Conservation (phyloP, 2,797 vertebrate genomes). For the Anas bernieri region DNA sequence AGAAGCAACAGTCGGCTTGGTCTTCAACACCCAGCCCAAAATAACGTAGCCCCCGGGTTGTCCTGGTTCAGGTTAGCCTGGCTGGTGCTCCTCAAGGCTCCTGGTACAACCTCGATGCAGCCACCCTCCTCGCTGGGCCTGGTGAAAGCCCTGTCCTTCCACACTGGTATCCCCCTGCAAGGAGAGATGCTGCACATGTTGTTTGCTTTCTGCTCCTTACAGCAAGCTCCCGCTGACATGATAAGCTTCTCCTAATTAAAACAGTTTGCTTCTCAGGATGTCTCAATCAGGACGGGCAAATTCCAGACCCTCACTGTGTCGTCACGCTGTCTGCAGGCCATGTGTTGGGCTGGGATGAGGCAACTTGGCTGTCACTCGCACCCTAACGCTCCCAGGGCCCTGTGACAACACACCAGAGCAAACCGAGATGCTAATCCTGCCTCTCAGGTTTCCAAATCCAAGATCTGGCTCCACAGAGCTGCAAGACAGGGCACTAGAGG, state of each 20-base stretch:
- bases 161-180: not conserved
- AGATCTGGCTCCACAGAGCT: not conserved
- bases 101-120: not conserved
- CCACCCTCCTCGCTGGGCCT: not conserved
- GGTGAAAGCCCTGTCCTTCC: not conserved
- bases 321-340: not conserved
- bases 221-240: not conserved
- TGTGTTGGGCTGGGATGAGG: fast-evolving
- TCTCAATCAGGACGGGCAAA: not conserved
- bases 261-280: not conserved
- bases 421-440: not conserved
- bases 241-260: not conserved
- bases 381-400: not conserved
- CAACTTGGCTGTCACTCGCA: not conserved
- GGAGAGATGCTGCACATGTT: not conserved
- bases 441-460: not conserved
- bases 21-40: not conserved
- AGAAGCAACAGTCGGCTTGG: not conserved
- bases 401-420: not conserved
- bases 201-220: not conserved
- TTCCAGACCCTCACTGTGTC: not conserved
- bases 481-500: not conserved
- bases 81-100: not conserved
- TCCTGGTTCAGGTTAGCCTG: not conserved
- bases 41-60: not conserved